Conservation (phyloP, 1,140 invertebrate genomes). For the Trissolcus basalis region DNA sequence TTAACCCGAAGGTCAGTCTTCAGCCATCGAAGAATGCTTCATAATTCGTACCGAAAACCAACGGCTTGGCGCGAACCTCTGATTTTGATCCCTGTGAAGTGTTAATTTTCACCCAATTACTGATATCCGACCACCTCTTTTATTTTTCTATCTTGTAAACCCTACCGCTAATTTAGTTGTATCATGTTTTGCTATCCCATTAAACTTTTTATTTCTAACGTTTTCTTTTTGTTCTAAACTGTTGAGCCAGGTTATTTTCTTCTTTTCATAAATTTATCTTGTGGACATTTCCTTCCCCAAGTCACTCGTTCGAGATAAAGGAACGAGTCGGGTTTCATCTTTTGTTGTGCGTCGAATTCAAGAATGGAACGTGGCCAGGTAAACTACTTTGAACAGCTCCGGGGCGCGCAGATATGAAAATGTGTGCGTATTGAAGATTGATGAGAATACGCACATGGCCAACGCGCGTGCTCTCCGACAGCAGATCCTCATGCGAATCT, state of each 20-base stretch:
- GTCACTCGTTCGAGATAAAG: too few species aligned
- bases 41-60: conserved; percentile 50
- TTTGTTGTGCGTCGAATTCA: conserved; percentile 29
- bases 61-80: conserved; percentile 34
- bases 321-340: conserved; percentile 20
- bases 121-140: conserved; percentile 6
- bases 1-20: conserved; percentile 68
- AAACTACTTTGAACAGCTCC: conserved; percentile 47
- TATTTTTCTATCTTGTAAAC: conserved; percentile 7
- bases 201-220: too few species aligned
- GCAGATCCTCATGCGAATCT: conserved; percentile 55
- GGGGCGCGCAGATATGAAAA: conserved; percentile 40
- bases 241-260: too few species aligned
- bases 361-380: conserved; percentile 46
- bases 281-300: too few species aligned
- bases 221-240: too few species aligned
- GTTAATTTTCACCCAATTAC: conserved; percentile 31
- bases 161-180: conserved; percentile 8
- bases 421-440: conserved; percentile 40
- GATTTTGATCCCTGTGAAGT: conserved; percentile 31
- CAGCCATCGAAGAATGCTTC: conserved; percentile 42
- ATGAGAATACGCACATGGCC: conserved; percentile 48
- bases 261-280: too few species aligned
- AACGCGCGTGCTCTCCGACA: conserved; percentile 43
- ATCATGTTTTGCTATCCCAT: too few species aligned